Evolutionary conservation across 1,140 invertebrate genomes (phyloP).

Genomic region (Apis mellifera): Amel_HAv3.1 CM009935.2:6534501-6535000

Average conservation of each 20-base stretch:
- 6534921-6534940: constrained; percentile 93
- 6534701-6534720: constrained; percentile 89
- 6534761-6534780: not conserved
- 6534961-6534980: constrained; percentile 88
- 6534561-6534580: constrained; percentile 92
- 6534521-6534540: constrained; percentile 90
- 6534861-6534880: constrained; percentile 91
- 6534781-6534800: not conserved
- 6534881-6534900: constrained; percentile 90
- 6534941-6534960: constrained; percentile 90
- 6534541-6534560: constrained; percentile 91
- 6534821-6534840: constrained; percentile 89
- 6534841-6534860: constrained; percentile 92
- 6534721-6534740: not conserved
- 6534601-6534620: constrained; percentile 88
- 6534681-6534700: constrained; percentile 93
- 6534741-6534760: not conserved
- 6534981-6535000: not conserved
- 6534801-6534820: constrained; percentile 76
- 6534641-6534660: constrained; percentile 87
- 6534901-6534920: constrained; percentile 94
- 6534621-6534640: constrained; percentile 89
- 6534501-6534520: constrained; percentile 87
- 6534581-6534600: constrained; percentile 93
- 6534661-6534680: constrained; percentile 85